Base-by-base conservation (phyloP, 2,888 invertebrate species). In the Xanthostigma xanthostigma region DNA sequence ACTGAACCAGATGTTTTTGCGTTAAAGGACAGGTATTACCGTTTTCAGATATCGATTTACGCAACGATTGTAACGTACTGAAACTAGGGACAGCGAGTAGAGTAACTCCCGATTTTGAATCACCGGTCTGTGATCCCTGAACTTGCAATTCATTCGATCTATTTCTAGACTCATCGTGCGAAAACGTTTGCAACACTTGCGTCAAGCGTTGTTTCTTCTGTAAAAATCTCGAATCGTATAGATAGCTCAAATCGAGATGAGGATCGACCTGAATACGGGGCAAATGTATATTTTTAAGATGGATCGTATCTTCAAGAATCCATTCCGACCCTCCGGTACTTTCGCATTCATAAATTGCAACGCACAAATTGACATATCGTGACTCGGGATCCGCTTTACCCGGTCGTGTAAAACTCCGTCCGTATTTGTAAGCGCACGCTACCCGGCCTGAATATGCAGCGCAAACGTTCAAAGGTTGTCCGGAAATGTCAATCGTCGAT, bases 261-360 rank as follows among this genome's bases (percentile, higher is more conserved):
- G 84, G 82, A 56, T 89, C 89, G 1, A 88, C 77, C 55, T 83
- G 79, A 12, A 88, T 86, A 46, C 87, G 69, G 0, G 89, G 90
- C 56, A 95, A 66, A 62, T 88, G 87, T 53, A 95, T 91, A 62
- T 95, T 94, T 62, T 89, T 84, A 58, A 97, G 67, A 56, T 94
- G 91, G 56, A 97, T 94, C 1, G 91, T 92, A 59, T 97, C 96
- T 64, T 97, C 96, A 10, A 94, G 70, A 41, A 94, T 75, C 96
- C 96, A 97, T 60, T 87, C 87, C 38, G 85, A 84, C 50, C 90
- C 96, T 44, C 94, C 98, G 8, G 95, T 95, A 55, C 96, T 96
- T 70, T 98, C 98, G 65, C 98, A 99, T 66, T 98, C 98, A 69
- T 95, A 97, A 54, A 98, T 95, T 41, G 94, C 92, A 8, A 98